These are phyloP conservation scores for Oppia nitens DNA, from an alignment of 1,140 invertebrate species.

Conservation along the genomic window DNA sequence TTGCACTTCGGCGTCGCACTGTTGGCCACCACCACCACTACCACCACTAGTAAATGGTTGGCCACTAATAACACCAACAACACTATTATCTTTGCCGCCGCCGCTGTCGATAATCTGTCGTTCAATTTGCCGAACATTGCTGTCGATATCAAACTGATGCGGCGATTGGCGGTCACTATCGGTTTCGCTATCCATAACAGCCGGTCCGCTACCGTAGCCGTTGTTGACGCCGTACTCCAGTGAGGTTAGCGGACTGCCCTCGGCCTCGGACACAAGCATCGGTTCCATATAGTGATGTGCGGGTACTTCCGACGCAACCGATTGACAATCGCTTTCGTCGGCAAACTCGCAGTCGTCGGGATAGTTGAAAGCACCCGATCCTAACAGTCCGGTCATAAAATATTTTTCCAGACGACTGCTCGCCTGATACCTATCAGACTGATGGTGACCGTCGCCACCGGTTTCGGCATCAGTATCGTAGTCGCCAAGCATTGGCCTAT, in stretches of 20 bases:
- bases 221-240: background rate
- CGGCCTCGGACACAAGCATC: background rate
- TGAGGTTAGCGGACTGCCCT: background rate
- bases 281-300: too few relatives aligned
- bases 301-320: too few relatives aligned
- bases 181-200: background rate
- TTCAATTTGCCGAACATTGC: background rate
- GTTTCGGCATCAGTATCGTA: conserved; percentile 31
- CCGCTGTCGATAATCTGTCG: too few relatives aligned
- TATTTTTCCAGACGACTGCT: conserved; percentile 75
- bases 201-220: background rate
- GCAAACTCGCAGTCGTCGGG: conserved; percentile 25
- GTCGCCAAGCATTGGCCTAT: conserved; percentile 20
- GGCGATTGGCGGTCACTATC: background rate
- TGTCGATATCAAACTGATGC: background rate
- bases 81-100: background rate
- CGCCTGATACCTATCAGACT: conserved; percentile 50
- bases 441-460: too few relatives aligned
- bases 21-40: background rate
- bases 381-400: conserved; percentile 66
- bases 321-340: conserved; percentile 36
- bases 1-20: background rate
- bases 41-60: too few relatives aligned
- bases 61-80: too few relatives aligned
- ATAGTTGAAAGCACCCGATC: conserved; percentile 37